Base-by-base conservation (phyloP, 2,888 invertebrate genomes). In the Cheilosia grossa region DNA sequence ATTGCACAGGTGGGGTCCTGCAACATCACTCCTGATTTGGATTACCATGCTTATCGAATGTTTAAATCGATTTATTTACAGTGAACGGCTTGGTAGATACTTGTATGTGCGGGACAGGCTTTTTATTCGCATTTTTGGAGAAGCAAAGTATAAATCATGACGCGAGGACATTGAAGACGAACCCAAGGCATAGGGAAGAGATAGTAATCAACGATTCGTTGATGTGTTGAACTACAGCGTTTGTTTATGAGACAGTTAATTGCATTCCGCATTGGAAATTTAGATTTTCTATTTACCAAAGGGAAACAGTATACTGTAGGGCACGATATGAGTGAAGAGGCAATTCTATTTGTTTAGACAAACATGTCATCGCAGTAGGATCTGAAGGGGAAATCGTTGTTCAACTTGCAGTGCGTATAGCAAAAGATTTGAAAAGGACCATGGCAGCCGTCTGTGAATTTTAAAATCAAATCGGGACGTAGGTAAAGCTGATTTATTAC, bases 1-100 rank as follows among this genome's bases (percentile, higher is more conserved):
- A 40, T 61, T 49, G 53, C 5, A 7, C 9, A 56, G 42, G 19
- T 10, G 33, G 69, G 42, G 67, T 42, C 33, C 24, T 53, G 61
- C 42, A 61, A 74, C 61, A 80, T 80, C 74, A 40, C 49, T 49
- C 42, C 49, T 63, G 63, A 69, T 81, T 81, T 81, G 33, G 33
- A 74, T 69, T 69, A 58, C 56, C 42, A 74, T 69, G 81, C n/a
- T 69, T 67, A 80, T 80, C 59, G 67, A 80, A 74, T 63, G 59
- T 61, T 44, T 75, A 53, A 69, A 81, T 69, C 58, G 75, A 75
- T 81, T 81, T 81, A 58, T 69, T 75, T 49, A 19, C 49, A 47
- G 37, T 64, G 64, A 42, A 47, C 64, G 64, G 64, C 64, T 63
- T 63, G 56, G 15, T 5, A 47, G n/a, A 58, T 33, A 15, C 15